Evolutionary conservation across 2,113 vertebrate genomes (phyloP).

Genomic region (Lipophrys pholis): DNA sequence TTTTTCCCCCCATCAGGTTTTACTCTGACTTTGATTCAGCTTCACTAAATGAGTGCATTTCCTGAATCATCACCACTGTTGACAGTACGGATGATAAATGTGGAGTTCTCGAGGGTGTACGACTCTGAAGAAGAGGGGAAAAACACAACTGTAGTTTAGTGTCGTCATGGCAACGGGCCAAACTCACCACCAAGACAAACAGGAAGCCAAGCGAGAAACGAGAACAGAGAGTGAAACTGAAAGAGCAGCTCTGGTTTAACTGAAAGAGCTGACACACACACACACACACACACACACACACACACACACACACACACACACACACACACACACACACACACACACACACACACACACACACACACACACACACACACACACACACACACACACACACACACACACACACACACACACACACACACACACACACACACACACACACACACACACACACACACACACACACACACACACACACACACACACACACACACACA

Average conservation of each 20-base stretch:
- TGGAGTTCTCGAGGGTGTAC: no score
- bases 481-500: slow-evolving; percentile 11
- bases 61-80: no score
- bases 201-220: slow-evolving; percentile 66
- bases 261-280: slow-evolving; percentile 6
- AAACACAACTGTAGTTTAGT: slow-evolving; percentile 12
- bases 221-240: slow-evolving; percentile 72
- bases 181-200: slow-evolving; percentile 38
- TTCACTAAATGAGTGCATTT: no score
- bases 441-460: slow-evolving; percentile 5
- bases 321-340: slow-evolving; percentile 11
- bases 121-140: no score
- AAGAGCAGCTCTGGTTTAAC: slow-evolving; percentile 46
- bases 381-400: neutral
- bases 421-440: slow-evolving; percentile 4
- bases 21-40: no score
- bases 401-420: slow-evolving; percentile 1
- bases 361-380: slow-evolving; percentile 4
- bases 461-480: neutral
- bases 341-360: neutral
- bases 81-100: no score
- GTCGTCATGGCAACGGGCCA: slow-evolving; percentile 40
- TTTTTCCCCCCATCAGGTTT: no score
- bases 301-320: slow-evolving; percentile 5
- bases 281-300: neutral